A percentile compares a stretch with the other conserved stretches of the same genome.
Conservation (phyloP, 2,888 invertebrate genomes). For the Aporophyla nigra region DNA sequence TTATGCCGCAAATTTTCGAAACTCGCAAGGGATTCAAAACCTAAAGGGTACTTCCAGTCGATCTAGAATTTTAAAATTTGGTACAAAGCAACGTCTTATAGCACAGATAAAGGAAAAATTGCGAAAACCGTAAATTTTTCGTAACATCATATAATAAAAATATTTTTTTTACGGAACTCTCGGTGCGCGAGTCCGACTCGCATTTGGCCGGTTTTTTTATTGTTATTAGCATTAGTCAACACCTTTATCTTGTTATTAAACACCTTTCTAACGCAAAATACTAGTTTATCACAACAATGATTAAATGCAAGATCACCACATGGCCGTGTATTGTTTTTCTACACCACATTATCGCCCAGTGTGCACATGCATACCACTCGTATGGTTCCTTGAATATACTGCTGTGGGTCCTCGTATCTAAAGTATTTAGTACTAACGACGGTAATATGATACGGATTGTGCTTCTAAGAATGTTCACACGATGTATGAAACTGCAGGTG, state of each 20-base stretch:
- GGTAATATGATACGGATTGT: slow-evolving; percentile 13
- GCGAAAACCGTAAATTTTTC: too few species aligned
- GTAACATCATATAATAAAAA: too few species aligned
- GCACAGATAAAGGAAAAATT: too few species aligned
- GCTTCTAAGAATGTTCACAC: slow-evolving; percentile 12
- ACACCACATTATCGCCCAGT: not conserved
- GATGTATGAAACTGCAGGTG: not conserved
- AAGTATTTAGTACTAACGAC: not conserved
- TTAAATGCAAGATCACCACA: slow-evolving; percentile 12
- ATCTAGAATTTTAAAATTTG: too few species aligned
- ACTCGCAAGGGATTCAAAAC: too few species aligned
- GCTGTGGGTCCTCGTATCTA: not conserved
- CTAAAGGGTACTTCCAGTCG: too few species aligned
- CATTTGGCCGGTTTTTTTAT: too few species aligned
- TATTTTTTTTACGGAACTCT: too few species aligned
- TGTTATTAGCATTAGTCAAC: too few species aligned
- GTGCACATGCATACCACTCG: not conserved
- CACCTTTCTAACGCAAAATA: not conserved
- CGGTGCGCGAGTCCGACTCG: too few species aligned
- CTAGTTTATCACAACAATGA: not conserved
- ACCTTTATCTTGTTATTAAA: not conserved
- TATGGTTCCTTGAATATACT: slow-evolving; percentile 6
- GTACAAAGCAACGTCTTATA: too few species aligned
- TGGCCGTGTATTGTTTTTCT: not conserved
- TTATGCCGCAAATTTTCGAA: too few species aligned